Percentiles rank a stretch among this genome's conserved stretches.
These are phyloP conservation scores for Gallinago paraguaiae DNA, from an alignment of 2,113 vertebrate genomes.

Conservation along the genomic window DNA sequence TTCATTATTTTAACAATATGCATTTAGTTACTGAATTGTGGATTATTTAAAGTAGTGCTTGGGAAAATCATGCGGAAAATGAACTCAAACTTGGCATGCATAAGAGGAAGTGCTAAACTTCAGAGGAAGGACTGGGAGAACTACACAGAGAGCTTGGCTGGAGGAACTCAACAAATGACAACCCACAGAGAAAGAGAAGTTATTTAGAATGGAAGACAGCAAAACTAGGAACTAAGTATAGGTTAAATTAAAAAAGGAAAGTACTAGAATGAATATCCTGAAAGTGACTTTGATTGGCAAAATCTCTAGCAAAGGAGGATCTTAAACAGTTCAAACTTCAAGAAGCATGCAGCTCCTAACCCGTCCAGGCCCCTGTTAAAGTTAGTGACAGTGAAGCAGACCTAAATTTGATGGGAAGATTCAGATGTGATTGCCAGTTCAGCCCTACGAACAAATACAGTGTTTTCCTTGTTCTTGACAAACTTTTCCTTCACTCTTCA, in stretches of 20 bases:
- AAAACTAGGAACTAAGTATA: background rate
- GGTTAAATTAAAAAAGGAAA: background rate
- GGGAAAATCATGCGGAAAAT: slow-evolving; percentile 45
- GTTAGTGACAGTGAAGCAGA: background rate
- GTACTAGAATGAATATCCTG: background rate
- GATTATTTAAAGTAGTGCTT: slow-evolving; percentile 51
- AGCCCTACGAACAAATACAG: background rate
- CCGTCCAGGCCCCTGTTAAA: background rate
- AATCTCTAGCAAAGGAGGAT: background rate
- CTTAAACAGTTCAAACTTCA: background rate
- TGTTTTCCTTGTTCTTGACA: background rate
- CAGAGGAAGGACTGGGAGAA: slow-evolving; percentile 19
- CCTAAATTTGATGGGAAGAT: background rate
- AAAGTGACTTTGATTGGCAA: background rate
- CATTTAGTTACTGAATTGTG: slow-evolving; percentile 25
- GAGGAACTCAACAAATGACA: slow-evolving; percentile 11
- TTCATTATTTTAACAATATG: slow-evolving; percentile 43
- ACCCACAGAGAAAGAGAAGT: background rate
- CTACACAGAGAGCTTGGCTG: background rate
- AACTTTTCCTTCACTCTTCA: background rate
- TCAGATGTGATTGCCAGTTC: background rate
- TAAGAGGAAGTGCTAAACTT: slow-evolving; percentile 46
- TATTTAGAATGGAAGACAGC: slow-evolving; percentile 1
- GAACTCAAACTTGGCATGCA: slow-evolving; percentile 33
- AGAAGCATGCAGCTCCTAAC: background rate